A percentile compares a stretch with the other conserved stretches of the same genome.
Conservation (phyloP, 2,888 invertebrate genomes). For the Aphodius sticticus region DNA sequence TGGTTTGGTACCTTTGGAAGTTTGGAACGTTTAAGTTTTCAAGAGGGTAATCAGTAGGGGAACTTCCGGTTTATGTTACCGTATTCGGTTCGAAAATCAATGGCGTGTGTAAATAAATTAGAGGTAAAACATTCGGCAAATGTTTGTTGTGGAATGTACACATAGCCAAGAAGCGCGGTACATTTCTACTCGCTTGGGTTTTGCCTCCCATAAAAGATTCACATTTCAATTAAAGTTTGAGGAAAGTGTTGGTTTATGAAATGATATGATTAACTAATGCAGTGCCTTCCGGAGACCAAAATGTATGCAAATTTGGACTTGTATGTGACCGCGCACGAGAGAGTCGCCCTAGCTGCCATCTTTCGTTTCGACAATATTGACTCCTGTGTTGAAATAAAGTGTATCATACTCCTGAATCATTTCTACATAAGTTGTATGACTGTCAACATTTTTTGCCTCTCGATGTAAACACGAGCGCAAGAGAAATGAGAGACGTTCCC, state of each 20-base stretch:
- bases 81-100: not conserved
- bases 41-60: not conserved
- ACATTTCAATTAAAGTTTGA: not conserved
- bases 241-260: not conserved
- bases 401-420: no score
- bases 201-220: not conserved
- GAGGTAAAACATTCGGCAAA: not conserved
- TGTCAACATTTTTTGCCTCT: no score
- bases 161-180: not conserved
- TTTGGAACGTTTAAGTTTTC: not conserved
- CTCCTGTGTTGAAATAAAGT: no score
- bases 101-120: not conserved
- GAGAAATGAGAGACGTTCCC: no score
- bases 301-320: not conserved
- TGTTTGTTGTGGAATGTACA: not conserved
- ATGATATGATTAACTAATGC: not conserved
- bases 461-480: no score
- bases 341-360: no score
- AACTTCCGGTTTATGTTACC: not conserved
- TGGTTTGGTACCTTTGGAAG: no score
- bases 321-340: no score
- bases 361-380: no score
- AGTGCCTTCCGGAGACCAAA: not conserved
- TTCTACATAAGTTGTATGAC: no score
- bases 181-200: not conserved